These are phyloP conservation scores for Isichthys henryi DNA, from an alignment of 2,113 vertebrate species.

Conservation along the genomic window DNA sequence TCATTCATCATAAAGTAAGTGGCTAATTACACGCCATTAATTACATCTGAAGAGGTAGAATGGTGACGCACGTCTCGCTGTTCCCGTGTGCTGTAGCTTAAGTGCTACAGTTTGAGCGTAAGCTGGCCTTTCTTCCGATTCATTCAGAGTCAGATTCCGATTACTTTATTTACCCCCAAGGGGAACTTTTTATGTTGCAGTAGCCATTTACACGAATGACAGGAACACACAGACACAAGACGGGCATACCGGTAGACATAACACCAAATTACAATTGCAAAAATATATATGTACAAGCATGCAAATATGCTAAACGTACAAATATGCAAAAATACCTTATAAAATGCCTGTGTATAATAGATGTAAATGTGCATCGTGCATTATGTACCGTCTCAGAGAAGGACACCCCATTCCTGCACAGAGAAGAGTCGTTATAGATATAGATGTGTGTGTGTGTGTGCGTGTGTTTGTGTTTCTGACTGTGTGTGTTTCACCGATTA, in stretches of 20 bases:
- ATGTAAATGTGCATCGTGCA: not conserved
- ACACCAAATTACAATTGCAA: not conserved
- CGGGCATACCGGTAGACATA: not conserved
- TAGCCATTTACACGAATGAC: not conserved
- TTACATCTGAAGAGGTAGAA: conserved; percentile 60
- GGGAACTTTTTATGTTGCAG: not conserved
- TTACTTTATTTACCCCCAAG: not conserved
- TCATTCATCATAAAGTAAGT: conserved; percentile 52
- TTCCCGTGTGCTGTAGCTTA: not conserved
- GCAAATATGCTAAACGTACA: not conserved
- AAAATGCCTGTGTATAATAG: not conserved
- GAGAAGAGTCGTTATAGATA: not conserved
- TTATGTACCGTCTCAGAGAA: not conserved
- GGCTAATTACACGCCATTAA: conserved; percentile 65
- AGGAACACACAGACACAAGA: not conserved
- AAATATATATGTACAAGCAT: not conserved
- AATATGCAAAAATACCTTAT: not conserved
- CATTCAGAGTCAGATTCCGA: not conserved
- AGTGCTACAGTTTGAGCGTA: not conserved
- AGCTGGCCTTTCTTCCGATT: not conserved
- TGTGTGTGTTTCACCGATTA: too few relatives aligned
- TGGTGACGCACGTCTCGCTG: conserved; percentile 37
- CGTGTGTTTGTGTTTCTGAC: too few relatives aligned
- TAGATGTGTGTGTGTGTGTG: too few relatives aligned
- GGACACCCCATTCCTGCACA: not conserved